Conservation (phyloP, 2,113 vertebrate species). For the Cnemophilus loriae region DNA sequence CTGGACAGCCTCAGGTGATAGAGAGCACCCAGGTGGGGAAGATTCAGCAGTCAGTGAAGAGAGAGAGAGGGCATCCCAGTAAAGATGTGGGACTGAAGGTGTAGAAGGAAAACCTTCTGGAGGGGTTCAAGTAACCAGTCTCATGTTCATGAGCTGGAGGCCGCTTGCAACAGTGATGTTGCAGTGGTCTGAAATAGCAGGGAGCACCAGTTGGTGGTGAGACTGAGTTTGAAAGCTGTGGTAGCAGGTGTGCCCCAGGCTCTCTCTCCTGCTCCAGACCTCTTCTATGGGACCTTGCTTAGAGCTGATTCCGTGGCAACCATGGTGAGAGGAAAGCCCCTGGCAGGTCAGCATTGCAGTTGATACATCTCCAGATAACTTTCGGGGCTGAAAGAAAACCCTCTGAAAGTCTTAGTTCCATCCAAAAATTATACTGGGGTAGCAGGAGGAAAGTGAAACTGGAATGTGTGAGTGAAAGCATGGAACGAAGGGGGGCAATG, state of each 20-base stretch:
- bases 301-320: background rate
- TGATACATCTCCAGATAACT: background rate
- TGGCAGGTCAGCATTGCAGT: background rate
- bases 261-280: background rate
- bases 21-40: background rate
- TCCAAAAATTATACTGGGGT: background rate
- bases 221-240: background rate
- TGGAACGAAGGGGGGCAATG: accelerated
- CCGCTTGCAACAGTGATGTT: background rate
- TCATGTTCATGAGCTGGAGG: background rate
- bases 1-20: accelerated
- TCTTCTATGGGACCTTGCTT: background rate
- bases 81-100: background rate
- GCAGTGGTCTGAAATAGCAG: background rate
- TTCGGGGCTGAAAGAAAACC: background rate
- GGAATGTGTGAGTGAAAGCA: background rate
- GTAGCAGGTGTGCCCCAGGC: accelerated
- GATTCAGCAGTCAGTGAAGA: background rate
- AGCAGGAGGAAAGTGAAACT: background rate
- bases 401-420: background rate
- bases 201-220: background rate
- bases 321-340: background rate
- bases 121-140: background rate
- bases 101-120: background rate
- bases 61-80: background rate